Evolutionary conservation across 2,113 vertebrate genomes (phyloP).

Genomic region (Cacatua alba): DNA sequence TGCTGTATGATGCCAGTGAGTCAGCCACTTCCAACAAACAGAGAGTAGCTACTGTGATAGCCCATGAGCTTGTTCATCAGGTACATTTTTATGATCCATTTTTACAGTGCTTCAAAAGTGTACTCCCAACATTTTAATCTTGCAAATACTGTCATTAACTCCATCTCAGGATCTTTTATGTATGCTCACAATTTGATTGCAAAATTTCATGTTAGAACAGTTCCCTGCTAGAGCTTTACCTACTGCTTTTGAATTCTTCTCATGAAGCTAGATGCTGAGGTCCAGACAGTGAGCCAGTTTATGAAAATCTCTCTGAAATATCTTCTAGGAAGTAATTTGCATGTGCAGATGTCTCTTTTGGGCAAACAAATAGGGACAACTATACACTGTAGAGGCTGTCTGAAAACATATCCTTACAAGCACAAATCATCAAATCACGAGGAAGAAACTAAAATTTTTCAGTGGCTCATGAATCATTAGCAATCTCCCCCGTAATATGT

Average conservation of each 20-base stretch:
- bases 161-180: accelerated
- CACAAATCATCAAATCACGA: slow-evolving; percentile 20
- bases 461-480: slow-evolving; percentile 18
- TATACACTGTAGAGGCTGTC: not conserved
- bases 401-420: slow-evolving; percentile 18
- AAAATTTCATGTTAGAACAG: not conserved
- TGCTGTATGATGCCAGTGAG: slow-evolving; percentile 86
- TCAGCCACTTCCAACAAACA: slow-evolving; percentile 91
- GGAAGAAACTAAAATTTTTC: slow-evolving; percentile 26
- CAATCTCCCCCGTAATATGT: not conserved
- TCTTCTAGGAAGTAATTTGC: slow-evolving; percentile 11
- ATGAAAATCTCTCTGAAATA: not conserved
- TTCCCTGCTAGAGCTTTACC: not conserved
- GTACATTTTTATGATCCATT: slow-evolving; percentile 61
- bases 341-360: slow-evolving; percentile 36
- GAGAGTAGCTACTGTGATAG: slow-evolving; percentile 88
- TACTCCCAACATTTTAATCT: not conserved
- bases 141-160: not conserved
- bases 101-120: not conserved
- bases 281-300: not conserved
- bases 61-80: slow-evolving; percentile 97
- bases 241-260: not conserved
- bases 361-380: not conserved
- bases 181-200: not conserved
- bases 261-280: not conserved